Conservation (phyloP, 1,140 invertebrate species). For the Drosophila obscura region DNA sequence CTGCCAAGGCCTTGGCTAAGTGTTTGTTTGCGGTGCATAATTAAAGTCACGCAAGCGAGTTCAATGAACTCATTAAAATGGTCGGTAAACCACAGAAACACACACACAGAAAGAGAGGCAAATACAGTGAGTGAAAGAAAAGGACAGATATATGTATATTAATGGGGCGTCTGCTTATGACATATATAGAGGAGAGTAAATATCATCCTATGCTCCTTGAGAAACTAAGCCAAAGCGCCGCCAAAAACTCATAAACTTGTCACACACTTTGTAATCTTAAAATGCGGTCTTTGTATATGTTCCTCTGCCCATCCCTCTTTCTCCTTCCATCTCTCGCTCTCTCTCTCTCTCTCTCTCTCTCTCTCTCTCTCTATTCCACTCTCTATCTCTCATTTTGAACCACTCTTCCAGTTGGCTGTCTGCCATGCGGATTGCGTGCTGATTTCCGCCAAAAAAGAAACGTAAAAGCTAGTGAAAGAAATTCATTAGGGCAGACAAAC, state of each 20-base stretch:
- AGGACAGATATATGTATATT: constrained; percentile 44
- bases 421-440: constrained; percentile 53
- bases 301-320: background rate
- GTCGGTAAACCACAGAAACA: constrained; percentile 43
- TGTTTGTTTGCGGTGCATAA: constrained; percentile 23
- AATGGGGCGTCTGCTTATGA: constrained; percentile 60
- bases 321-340: background rate
- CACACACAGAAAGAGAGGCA: constrained; percentile 13
- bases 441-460: constrained; percentile 41
- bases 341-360: background rate
- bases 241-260: constrained; percentile 79
- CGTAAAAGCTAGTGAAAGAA: constrained; percentile 23
- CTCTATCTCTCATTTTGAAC: constrained; percentile 11
- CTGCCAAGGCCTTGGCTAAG: constrained; percentile 11
- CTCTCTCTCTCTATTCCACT: constrained; percentile 3
- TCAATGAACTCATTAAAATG: constrained; percentile 71
- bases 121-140: background rate
- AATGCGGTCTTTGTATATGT: constrained; percentile 22
- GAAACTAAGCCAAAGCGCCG: constrained; percentile 55
- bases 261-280: constrained; percentile 74
- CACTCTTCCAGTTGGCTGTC: constrained; percentile 42
- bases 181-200: constrained; percentile 7
- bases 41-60: constrained; percentile 60
- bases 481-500: constrained; percentile 46
- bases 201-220: background rate